Evolutionary conservation across 2,888 invertebrate genomes (phyloP).

Genomic region (Drosophila incognita): DNA sequence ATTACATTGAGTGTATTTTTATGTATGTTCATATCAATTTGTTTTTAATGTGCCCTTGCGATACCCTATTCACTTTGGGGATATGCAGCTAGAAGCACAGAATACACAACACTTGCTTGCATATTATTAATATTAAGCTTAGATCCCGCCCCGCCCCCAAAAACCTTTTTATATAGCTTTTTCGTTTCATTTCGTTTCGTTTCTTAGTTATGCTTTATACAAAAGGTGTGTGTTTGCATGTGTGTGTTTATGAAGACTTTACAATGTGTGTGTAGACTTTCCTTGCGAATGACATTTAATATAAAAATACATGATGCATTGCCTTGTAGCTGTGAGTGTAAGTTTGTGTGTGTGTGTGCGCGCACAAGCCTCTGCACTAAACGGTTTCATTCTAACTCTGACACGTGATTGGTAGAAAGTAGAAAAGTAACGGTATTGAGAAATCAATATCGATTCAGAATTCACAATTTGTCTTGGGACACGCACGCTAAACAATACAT

Average conservation of each 20-base stretch:
- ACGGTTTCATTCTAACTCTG: slow-evolving; percentile 33
- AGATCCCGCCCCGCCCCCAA: slow-evolving; percentile 7
- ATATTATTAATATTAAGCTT: slow-evolving; percentile 51
- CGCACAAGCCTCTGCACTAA: slow-evolving; percentile 64
- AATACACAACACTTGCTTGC: slow-evolving; percentile 70
- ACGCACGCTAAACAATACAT: slow-evolving; percentile 29
- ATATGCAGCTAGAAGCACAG: slow-evolving; percentile 58
- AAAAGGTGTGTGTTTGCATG: slow-evolving; percentile 45
- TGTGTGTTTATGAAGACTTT: slow-evolving; percentile 34
- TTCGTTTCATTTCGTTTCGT: slow-evolving; percentile 2
- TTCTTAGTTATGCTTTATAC: slow-evolving; percentile 56
- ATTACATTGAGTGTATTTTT: slow-evolving; percentile 55
- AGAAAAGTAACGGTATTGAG: slow-evolving; percentile 1
- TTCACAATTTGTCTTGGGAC: slow-evolving; percentile 14
- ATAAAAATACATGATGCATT: slow-evolving; percentile 24
- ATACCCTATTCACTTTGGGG: slow-evolving; percentile 60
- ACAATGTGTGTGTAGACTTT: slow-evolving; percentile 31
- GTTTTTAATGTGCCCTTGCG: slow-evolving; percentile 37
- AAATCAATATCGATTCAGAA: slow-evolving; percentile 14
- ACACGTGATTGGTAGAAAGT: slow-evolving; percentile 16
- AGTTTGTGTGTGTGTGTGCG: slow-evolving; percentile 20
- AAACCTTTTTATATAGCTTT: slow-evolving; percentile 21
- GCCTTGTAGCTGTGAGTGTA: slow-evolving; percentile 20
- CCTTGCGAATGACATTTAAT: slow-evolving; percentile 40
- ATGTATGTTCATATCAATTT: slow-evolving; percentile 20